Evolutionary conservation across 2,797 vertebrate genomes (phyloP).

Genomic region (Triplophysa yarkandensis): DNA sequence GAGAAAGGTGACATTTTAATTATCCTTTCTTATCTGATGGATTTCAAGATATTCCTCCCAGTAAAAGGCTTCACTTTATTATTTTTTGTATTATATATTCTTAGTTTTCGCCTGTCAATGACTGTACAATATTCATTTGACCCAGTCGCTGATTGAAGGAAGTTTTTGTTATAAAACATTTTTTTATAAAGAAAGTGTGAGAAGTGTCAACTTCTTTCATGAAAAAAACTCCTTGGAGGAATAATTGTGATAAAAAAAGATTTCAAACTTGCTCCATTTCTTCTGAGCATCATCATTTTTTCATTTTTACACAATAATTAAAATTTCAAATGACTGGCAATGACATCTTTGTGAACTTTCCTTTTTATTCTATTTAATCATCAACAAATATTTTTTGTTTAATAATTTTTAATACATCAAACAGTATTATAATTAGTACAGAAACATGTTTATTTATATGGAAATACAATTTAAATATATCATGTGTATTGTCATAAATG

Average conservation of each 20-base stretch:
- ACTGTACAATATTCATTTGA: slow-evolving; percentile 70
- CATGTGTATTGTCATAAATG: neutral
- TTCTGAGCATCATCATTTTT: neutral
- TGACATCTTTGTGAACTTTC: neutral
- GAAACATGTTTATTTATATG: neutral
- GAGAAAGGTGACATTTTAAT: slow-evolving; percentile 80
- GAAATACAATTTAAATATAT: neutral
- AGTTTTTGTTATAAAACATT: slow-evolving; percentile 68
- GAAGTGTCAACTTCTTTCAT: slow-evolving; percentile 58
- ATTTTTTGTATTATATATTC: slow-evolving; percentile 76
- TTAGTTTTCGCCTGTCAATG: slow-evolving; percentile 75
- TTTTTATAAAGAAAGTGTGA: slow-evolving; percentile 63
- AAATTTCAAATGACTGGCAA: slow-evolving; percentile 12
- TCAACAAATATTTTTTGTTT: neutral
- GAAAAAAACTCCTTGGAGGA: slow-evolving; percentile 37
- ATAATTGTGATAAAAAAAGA: slow-evolving; percentile 25
- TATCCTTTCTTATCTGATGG: slow-evolving; percentile 78
- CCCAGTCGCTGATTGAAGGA: slow-evolving; percentile 72
- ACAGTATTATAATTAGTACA: neutral
- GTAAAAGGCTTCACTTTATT: slow-evolving; percentile 77
- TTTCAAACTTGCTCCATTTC: slow-evolving; percentile 8
- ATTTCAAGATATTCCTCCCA: slow-evolving; percentile 76
- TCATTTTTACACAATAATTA: neutral
- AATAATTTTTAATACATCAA: neutral
- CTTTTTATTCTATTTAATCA: neutral